A percentile compares a stretch with the other conserved stretches of the same genome.
Conservation (phyloP, 2,888 invertebrate species). For the Eucera pruinosa region DNA sequence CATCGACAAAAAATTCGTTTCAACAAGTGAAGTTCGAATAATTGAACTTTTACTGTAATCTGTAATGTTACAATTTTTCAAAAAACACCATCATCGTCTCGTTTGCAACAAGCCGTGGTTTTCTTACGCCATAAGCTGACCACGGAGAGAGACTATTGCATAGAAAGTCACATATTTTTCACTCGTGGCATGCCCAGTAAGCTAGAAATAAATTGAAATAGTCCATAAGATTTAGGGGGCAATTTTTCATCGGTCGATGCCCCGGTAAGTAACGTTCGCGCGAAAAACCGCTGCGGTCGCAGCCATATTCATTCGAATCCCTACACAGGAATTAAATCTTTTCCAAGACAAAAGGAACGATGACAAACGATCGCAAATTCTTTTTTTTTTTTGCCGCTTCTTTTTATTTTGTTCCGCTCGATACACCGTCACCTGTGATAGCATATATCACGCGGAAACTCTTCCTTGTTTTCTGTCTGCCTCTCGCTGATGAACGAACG, state of each 20-base stretch:
- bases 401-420: neutral
- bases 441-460: neutral
- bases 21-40: too few relatives aligned
- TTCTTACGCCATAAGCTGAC: too few relatives aligned
- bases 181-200: neutral
- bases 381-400: neutral
- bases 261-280: neutral
- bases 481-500: too few relatives aligned
- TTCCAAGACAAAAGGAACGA: conserved; percentile 17
- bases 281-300: neutral
- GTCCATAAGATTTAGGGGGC: conserved; percentile 1
- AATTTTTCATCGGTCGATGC: conserved; percentile 19
- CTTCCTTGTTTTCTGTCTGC: neutral
- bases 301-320: conserved; percentile 10
- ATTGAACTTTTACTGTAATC: too few relatives aligned
- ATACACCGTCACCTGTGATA: conserved; percentile 11
- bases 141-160: too few relatives aligned
- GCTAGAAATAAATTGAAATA: neutral
- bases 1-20: too few relatives aligned
- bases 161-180: neutral
- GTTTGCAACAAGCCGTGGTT: too few relatives aligned
- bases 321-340: conserved; percentile 30
- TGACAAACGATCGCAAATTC: conserved; percentile 30
- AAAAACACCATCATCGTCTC: too few relatives aligned
- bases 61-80: too few relatives aligned